Percentiles rank a stretch among this genome's conserved stretches.
These are phyloP conservation scores for Enteromius viviparus DNA, from an alignment of 2,797 vertebrate species.

Conservation along the genomic window DNA sequence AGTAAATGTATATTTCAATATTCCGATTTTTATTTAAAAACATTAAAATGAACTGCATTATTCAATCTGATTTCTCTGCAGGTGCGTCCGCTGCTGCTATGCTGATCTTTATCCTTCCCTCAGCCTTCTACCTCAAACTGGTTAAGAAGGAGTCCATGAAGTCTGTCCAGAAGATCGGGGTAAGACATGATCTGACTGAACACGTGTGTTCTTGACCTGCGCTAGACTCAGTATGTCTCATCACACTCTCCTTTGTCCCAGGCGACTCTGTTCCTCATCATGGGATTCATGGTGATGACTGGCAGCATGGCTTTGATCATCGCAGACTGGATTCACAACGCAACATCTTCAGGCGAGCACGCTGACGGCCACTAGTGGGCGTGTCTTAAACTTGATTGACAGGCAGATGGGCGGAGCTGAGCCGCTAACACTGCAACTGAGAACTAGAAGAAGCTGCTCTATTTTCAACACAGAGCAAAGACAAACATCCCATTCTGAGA, in stretches of 20 bases:
- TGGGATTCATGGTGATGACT: constrained; percentile 88
- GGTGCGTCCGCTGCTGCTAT: constrained; percentile 94
- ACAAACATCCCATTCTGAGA: constrained; percentile 95
- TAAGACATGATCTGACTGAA: constrained; percentile 67
- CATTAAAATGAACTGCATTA: too few species aligned
- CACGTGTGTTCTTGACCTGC: not conserved
- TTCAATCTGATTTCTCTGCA: constrained; percentile 55
- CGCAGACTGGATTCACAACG: constrained; percentile 85
- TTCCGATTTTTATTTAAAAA: not conserved
- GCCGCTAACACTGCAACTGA: constrained; percentile 35
- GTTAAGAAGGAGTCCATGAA: constrained; percentile 95
- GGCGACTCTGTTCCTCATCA: constrained; percentile 86
- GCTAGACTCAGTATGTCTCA: not conserved
- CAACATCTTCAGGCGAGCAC: constrained; percentile 28
- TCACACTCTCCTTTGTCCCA: constrained; percentile 60
- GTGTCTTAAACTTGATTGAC: constrained; percentile 8
- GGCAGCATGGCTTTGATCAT: constrained; percentile 90
- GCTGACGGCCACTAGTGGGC: constrained; percentile 78
- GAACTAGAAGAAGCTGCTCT: constrained; percentile 62
- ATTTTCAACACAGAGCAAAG: constrained; percentile 77
- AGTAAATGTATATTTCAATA: not conserved
- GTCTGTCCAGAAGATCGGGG: constrained; percentile 96
- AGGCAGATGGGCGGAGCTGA: constrained; percentile 12
- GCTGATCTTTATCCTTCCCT: constrained; percentile 98
- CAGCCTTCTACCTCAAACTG: constrained; percentile 96